Conservation (phyloP, 1,140 invertebrate species). For the Aphaenogaster ashmeadi region DNA sequence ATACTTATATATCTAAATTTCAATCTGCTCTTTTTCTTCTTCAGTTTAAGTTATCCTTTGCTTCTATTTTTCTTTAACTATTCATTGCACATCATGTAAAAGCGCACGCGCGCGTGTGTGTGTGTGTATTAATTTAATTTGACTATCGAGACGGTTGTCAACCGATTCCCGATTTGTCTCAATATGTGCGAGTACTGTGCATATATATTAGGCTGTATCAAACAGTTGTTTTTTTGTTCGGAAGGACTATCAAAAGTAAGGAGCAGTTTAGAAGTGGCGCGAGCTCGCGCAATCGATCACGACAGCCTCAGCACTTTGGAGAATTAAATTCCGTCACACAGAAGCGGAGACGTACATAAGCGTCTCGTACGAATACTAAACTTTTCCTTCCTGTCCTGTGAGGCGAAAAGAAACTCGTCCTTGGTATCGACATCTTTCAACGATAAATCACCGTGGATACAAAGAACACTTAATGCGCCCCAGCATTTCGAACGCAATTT, state of each 20-base stretch:
- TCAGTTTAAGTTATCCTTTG: not conserved
- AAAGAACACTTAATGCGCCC: slow-evolving; percentile 55
- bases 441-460: slow-evolving; percentile 60
- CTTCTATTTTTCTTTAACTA: not conserved
- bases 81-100: not conserved
- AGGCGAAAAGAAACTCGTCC: slow-evolving; percentile 51
- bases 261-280: slow-evolving; percentile 38
- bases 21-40: not conserved
- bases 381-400: slow-evolving; percentile 59
- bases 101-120: not conserved
- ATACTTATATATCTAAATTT: not conserved
- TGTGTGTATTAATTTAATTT: not conserved
- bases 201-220: slow-evolving; percentile 19
- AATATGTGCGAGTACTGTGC: slow-evolving; percentile 2
- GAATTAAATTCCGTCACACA: slow-evolving; percentile 67
- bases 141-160: not conserved
- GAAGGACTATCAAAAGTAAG: slow-evolving; percentile 43
- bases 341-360: slow-evolving; percentile 40
- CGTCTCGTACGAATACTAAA: slow-evolving; percentile 58
- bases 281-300: slow-evolving; percentile 61
- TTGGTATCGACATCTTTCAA: slow-evolving; percentile 60
- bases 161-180: not conserved
- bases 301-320: slow-evolving; percentile 63
- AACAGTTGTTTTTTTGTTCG: slow-evolving; percentile 20
- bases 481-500: slow-evolving; percentile 44